These are phyloP conservation scores for Lepidochrysops patricia DNA, from an alignment of 2,888 invertebrate species.

Conservation along the genomic window DNA sequence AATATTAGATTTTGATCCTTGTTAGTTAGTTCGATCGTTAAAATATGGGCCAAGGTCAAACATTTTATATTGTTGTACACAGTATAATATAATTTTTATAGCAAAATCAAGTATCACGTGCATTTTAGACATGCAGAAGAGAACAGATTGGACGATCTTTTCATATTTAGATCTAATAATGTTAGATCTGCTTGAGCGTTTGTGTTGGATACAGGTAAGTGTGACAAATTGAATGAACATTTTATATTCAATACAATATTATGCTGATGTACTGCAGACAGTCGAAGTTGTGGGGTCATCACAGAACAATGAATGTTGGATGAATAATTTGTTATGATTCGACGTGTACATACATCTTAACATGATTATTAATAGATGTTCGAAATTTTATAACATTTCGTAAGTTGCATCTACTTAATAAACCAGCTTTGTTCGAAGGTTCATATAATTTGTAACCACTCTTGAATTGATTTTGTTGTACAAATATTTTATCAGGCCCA, in stretches of 20 bases:
- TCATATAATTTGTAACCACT: too few species aligned
- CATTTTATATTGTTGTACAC: too few species aligned
- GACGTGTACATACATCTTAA: slow-evolving; percentile 27
- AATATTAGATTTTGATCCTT: too few species aligned
- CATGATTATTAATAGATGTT: slow-evolving; percentile 1
- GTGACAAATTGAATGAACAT: slow-evolving; percentile 61
- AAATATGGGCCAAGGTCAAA: too few species aligned
- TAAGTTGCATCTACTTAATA: neutral
- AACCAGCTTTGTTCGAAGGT: neutral
- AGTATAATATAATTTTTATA: too few species aligned
- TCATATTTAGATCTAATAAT: neutral
- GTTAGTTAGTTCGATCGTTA: too few species aligned
- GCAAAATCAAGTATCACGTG: too few species aligned
- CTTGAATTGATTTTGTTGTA: neutral
- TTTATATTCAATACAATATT: slow-evolving; percentile 38
- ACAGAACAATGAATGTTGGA: slow-evolving; percentile 50
- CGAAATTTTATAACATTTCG: neutral
- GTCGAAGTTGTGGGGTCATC: slow-evolving; percentile 49
- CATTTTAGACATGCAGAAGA: too few species aligned
- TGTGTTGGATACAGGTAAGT: slow-evolving; percentile 31
- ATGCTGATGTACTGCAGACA: slow-evolving; percentile 43
- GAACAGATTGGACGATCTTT: too few species aligned
- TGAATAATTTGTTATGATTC: slow-evolving; percentile 44
- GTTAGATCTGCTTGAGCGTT: neutral
- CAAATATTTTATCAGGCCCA: neutral